Percentiles rank a stretch among this genome's conserved stretches.
Conservation (phyloP, 2,113 vertebrate species). For the Prolemur simus region DNA sequence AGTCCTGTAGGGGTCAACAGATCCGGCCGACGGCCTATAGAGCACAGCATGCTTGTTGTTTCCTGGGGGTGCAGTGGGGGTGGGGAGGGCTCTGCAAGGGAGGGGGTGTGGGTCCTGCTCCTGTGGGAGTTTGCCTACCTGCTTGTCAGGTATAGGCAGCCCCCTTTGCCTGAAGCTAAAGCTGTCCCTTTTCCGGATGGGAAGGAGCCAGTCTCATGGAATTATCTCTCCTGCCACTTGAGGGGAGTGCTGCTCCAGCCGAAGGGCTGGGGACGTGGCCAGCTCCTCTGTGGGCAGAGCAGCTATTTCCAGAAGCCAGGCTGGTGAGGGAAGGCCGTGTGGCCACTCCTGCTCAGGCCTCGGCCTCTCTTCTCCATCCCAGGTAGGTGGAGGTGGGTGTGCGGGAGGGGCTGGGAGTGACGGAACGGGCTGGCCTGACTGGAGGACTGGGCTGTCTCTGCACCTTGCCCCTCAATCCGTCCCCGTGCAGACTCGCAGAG, state of each 20-base stretch:
- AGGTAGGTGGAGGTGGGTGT: too few species aligned
- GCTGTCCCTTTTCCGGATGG: background rate
- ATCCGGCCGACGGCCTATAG: background rate
- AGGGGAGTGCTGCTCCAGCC: slow-evolving; percentile 63
- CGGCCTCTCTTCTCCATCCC: rapidly evolving
- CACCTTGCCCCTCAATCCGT: background rate
- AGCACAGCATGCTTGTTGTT: background rate
- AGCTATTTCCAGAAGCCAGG: background rate
- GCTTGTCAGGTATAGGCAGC: background rate
- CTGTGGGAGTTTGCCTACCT: background rate
- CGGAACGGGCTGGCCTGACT: background rate
- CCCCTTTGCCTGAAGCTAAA: background rate
- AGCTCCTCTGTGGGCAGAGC: background rate
- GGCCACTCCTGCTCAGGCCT: background rate
- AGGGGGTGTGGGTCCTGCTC: background rate
- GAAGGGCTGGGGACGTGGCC: background rate
- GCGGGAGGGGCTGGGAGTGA: background rate
- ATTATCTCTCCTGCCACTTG: slow-evolving; percentile 65
- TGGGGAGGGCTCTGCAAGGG: background rate
- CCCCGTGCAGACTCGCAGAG: background rate
- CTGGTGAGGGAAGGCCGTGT: background rate
- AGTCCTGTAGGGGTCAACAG: background rate
- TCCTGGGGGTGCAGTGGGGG: background rate
- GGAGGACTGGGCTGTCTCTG: background rate
- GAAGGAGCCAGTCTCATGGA: background rate